Evolutionary conservation across 2,888 invertebrate genomes (phyloP).

Genomic region (Epinotia nisella): DNA sequence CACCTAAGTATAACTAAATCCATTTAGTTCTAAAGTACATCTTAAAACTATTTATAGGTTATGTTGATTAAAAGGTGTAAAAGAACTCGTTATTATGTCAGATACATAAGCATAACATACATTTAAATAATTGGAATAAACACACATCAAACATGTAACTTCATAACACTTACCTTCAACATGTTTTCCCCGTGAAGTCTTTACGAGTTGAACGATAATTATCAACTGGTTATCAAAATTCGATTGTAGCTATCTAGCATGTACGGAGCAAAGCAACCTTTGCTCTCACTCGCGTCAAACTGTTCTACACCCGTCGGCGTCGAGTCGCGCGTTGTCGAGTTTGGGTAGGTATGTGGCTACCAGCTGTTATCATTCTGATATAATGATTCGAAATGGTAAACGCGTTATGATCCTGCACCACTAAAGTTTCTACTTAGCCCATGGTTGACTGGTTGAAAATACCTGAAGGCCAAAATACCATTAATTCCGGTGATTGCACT

Average conservation of each 20-base stretch:
- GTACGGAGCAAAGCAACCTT: constrained; percentile 19
- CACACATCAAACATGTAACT: not conserved
- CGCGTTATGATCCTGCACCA: too few species aligned
- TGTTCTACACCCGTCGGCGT: not conserved
- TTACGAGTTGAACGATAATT: constrained; percentile 17
- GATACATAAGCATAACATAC: not conserved
- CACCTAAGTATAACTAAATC: too few species aligned
- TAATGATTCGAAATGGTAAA: too few species aligned
- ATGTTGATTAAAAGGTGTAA: not conserved
- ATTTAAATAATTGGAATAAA: not conserved
- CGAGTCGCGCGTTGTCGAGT: not conserved
- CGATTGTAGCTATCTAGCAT: not conserved
- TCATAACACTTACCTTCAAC: constrained; percentile 27
- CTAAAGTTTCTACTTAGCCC: too few species aligned
- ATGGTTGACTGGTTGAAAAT: too few species aligned
- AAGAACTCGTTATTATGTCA: not conserved
- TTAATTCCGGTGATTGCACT: too few species aligned
- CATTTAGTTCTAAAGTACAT: too few species aligned
- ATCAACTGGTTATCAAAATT: constrained; percentile 32
- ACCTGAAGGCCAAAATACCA: too few species aligned
- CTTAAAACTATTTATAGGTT: not conserved
- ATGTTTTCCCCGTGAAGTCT: constrained; percentile 9
- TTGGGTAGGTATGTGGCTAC: not conserved
- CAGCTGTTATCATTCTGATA: not conserved
- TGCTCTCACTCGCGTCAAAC: constrained; percentile 3